A percentile compares a stretch with the other conserved stretches of the same genome.
Evolutionary conservation across 64 coral and sea anemone genomes (phyloP).

Genomic region (Catalaphyllia jardinei): DNA sequence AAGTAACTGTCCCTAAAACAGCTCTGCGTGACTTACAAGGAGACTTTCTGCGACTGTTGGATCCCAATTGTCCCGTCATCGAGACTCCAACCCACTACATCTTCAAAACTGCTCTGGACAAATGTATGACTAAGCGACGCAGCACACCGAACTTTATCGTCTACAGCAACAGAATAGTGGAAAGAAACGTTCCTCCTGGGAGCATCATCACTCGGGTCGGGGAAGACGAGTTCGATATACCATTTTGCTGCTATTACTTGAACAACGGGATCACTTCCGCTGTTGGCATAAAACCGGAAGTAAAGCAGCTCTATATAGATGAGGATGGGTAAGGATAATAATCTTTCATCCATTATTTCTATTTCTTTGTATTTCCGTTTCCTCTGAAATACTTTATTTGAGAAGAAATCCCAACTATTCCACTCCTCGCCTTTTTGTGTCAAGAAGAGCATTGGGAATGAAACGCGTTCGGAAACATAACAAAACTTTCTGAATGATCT

Average conservation of each 20-base stretch:
- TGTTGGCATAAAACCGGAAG: constrained; percentile 55
- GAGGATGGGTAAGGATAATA: constrained; percentile 48
- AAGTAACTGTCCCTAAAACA: constrained; percentile 62
- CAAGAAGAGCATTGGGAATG: too few relatives aligned
- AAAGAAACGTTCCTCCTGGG: constrained; percentile 24
- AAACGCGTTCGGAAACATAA: too few relatives aligned
- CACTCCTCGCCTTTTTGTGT: too few relatives aligned
- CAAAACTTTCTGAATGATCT: too few relatives aligned
- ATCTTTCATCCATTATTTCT: background rate
- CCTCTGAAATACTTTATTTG: too few relatives aligned
- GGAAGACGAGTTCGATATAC: constrained; percentile 63
- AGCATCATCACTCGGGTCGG: constrained; percentile 60
- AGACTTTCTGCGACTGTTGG: constrained; percentile 39
- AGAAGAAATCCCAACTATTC: too few relatives aligned
- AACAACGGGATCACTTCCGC: constrained; percentile 58
- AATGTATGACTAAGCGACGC: constrained; percentile 55
- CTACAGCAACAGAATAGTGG: constrained; percentile 61
- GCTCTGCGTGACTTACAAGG: constrained; percentile 62
- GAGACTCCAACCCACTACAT: constrained; percentile 66
- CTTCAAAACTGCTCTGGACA: constrained; percentile 53
- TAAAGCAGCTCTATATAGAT: constrained; percentile 47
- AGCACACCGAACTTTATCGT: constrained; percentile 60
- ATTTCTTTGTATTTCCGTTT: background rate
- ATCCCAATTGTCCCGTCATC: constrained; percentile 22
- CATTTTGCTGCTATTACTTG: constrained; percentile 64